Base-by-base conservation (phyloP, 2,888 invertebrate species). In the Patella caerulea region DNA sequence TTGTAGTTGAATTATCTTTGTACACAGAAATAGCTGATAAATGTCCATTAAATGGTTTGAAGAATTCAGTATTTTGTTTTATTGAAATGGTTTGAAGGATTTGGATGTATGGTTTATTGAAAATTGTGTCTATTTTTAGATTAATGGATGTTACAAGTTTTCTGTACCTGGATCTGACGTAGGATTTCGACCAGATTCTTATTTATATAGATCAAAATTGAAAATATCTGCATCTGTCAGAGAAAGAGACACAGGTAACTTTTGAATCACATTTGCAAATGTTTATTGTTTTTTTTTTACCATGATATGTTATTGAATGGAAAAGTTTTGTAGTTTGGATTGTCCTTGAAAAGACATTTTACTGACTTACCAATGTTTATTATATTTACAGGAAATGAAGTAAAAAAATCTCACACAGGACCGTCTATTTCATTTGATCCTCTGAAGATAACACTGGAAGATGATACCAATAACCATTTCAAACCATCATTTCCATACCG, bases 401-500 rank as follows among this genome's bases (percentile, higher is more conserved):
- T 86, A n/a, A 75, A 77, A 52, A 82, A 82, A 3, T 71, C 76
- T 5, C 81, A 82, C 1, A 71, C 11, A 2, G 87, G 86, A 19
- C 88, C 87, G 2, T 3, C 52, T 1, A 24, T 86, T 71, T 79
- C 83, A 1, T 74, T 72, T 71, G 72, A 83, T 12, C 81, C 84
- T 12, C 72, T 87, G 17, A 83, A 77, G 12, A 74, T 88, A 15
- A 76, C 71, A 12, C 77, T 88, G 17, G 81, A 85, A 55, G 88
- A 88, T 82, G 93, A 94, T 71, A 93, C 93, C 14, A 92, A 93
- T 11, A 92, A 93, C 15, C 94, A 94, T 78, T 94, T 95, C 84
- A 94, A 95, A 76, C 94, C 95, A 0, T 95, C 94, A n/a, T 91
- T 96, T 24, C 95, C 95, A 0, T 95, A 85, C 76, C 79, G 81